These are phyloP conservation scores for Hippopotamyrus pictus DNA, from an alignment of 2,797 vertebrate genomes.

Conservation along the genomic window DNA sequence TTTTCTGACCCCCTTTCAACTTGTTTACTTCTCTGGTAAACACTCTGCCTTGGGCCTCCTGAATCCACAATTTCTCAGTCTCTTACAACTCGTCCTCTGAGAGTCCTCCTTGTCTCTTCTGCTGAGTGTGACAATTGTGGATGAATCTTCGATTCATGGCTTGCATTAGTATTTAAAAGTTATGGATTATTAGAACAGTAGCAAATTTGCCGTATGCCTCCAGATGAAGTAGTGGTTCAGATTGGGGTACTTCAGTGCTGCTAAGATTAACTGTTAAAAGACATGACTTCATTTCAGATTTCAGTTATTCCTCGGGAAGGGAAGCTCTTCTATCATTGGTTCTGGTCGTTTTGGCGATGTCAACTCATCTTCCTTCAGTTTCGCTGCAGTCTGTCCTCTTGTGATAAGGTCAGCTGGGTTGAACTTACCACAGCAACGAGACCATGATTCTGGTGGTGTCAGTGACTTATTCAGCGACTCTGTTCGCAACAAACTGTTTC, in stretches of 20 bases:
- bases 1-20: too few relatives aligned
- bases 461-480: neutral
- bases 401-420: neutral
- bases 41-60: too few relatives aligned
- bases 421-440: neutral
- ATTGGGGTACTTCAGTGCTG: neutral
- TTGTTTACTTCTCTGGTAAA: too few relatives aligned
- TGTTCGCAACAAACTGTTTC: neutral
- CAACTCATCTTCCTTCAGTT: neutral
- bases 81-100: too few relatives aligned
- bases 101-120: too few relatives aligned
- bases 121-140: too few relatives aligned
- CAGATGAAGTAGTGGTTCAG: neutral
- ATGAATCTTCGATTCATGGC: neutral
- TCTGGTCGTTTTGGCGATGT: neutral
- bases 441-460: neutral
- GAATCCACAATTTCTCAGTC: too few relatives aligned
- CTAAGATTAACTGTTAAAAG: too few relatives aligned
- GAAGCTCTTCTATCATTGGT: neutral
- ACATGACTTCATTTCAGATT: neutral
- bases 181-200: too few relatives aligned
- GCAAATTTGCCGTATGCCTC: neutral
- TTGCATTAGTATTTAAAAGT: too few relatives aligned
- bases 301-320: neutral
- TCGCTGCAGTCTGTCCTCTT: neutral